Evolutionary conservation across 2,797 vertebrate genomes (phyloP), one percentile per base, ranked within the genome.

Genomic region (Myotis pilosus): DNA sequence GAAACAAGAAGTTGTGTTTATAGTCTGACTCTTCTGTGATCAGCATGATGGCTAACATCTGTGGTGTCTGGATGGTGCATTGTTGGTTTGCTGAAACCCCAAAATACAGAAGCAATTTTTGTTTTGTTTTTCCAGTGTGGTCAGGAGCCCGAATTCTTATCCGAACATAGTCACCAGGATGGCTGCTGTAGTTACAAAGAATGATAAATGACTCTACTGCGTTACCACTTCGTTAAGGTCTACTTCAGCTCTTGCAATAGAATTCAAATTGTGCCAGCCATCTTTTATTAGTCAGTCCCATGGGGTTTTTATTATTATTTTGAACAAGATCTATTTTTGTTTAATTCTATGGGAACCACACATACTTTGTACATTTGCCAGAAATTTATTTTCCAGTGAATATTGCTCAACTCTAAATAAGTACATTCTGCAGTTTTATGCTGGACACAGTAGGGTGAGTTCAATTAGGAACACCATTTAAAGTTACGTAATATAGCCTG

Each of bases 321-420:
- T 98, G 8, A 1, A 93, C 93, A 89, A 84, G 93, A 94, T 97
- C 97, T 98, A 98, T 98, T 98, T 98, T 98, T 98, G 84, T 96
- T 96, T 97, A 93, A 96, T 98, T 98, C 97, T 98, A 98, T 98
- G 98, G 97, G 98, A 98, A 98, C 97, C 93, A 95, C 95, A 96
- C 95, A 98, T 94, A 97, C 69, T 97, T 97, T 97, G 97, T 96
- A 89, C 76, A 71, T 69, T 96, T 97, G 96, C 97, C 98, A 98
- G 96, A 97, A 97, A 84, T 85, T 91, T 95, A 96, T 98, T 98
- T 98, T 98, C 96, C 96, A 97, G 78, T 97, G 96, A 82, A 60
- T 86, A 78, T 88, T 97, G 57, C 89, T 97, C 92, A 93, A 96
- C 97, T 97, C 91, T 69, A 97, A 98, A 62, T 80, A 86, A 96